Conservation (phyloP, 2,797 vertebrate species). For the Enteromius mattozi region DNA sequence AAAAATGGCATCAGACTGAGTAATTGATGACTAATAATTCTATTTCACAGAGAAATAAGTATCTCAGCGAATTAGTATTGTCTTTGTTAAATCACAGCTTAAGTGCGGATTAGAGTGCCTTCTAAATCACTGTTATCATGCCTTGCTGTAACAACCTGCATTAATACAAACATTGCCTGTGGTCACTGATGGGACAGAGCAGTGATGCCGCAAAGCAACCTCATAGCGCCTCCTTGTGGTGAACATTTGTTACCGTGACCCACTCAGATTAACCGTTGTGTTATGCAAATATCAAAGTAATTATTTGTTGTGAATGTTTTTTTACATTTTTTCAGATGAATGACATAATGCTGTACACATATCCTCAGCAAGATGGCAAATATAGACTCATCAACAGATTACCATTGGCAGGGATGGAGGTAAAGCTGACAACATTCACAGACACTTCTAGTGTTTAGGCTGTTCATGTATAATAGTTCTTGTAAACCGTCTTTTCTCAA, state of each 20-base stretch:
- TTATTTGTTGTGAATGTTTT: background rate
- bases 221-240: slow-evolving; percentile 55
- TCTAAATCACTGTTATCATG: background rate
- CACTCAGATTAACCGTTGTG: background rate
- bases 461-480: background rate
- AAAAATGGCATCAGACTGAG: background rate
- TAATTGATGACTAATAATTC: background rate
- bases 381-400: slow-evolving; percentile 91
- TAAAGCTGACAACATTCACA: slow-evolving; percentile 59
- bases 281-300: background rate
- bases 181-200: background rate
- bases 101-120: background rate
- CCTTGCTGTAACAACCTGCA: background rate
- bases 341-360: slow-evolving; percentile 93
- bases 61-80: background rate
- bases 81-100: background rate
- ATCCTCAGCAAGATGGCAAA: slow-evolving; percentile 95
- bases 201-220: background rate
- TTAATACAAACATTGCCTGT: background rate
- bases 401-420: slow-evolving; percentile 87
- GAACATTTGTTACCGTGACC: slow-evolving; percentile 12
- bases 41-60: background rate
- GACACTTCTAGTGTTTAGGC: background rate
- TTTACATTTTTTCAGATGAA: slow-evolving; percentile 84
- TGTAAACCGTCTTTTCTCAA: background rate